These are phyloP conservation scores for Lobophora halterata DNA, from an alignment of 2,888 invertebrate genomes.

Conservation along the genomic window DNA sequence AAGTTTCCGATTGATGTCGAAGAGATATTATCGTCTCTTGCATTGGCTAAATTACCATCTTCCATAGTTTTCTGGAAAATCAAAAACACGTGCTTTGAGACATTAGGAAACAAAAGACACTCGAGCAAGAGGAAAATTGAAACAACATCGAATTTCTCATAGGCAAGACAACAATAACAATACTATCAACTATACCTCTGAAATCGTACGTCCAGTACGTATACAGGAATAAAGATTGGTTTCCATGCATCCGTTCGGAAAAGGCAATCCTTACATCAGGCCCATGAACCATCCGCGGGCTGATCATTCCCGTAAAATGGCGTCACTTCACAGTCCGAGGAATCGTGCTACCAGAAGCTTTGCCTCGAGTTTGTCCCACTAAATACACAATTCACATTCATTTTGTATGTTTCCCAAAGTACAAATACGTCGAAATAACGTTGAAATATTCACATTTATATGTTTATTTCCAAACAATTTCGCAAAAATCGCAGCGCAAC, in stretches of 20 bases:
- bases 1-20: constrained; percentile 57
- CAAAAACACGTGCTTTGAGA: constrained; percentile 66
- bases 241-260: constrained; percentile 75
- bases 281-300: constrained; percentile 78
- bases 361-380: constrained; percentile 51
- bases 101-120: constrained; percentile 75
- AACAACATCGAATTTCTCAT: constrained; percentile 60
- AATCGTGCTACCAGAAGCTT: constrained; percentile 71
- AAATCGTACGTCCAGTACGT: constrained; percentile 79
- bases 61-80: constrained; percentile 80
- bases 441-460: constrained; percentile 49
- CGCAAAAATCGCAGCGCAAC: constrained; percentile 66
- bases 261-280: constrained; percentile 75
- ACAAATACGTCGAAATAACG: constrained; percentile 49
- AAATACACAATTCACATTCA: constrained; percentile 54
- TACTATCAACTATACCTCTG: constrained; percentile 61
- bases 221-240: constrained; percentile 72
- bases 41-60: constrained; percentile 74
- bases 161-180: constrained; percentile 49
- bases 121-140: constrained; percentile 70
- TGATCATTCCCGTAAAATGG: constrained; percentile 82
- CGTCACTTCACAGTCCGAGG: constrained; percentile 78
- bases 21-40: constrained; percentile 68
- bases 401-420: constrained; percentile 49
- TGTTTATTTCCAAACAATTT: constrained; percentile 79